Conservation (phyloP, 2,797 vertebrate genomes). For the Sebastes iracundus region DNA sequence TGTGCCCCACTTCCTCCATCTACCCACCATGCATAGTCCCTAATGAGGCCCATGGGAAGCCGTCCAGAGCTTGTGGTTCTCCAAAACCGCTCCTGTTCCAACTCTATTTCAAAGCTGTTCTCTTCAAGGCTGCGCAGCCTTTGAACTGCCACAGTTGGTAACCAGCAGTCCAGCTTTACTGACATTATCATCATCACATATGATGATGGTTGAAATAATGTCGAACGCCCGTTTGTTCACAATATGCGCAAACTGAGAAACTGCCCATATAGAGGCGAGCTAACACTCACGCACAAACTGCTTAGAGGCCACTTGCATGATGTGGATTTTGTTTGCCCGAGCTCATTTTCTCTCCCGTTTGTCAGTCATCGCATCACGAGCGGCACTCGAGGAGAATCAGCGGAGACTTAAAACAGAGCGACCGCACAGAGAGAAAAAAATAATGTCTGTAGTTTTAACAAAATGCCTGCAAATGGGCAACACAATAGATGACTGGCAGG, state of each 20-base stretch:
- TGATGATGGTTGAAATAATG: slow-evolving; percentile 12
- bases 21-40: slow-evolving; percentile 56
- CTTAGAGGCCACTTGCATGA: background rate
- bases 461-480: slow-evolving; percentile 25
- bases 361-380: background rate
- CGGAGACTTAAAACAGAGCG: slow-evolving; percentile 15
- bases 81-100: slow-evolving; percentile 59
- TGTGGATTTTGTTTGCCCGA: slow-evolving; percentile 3
- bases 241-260: slow-evolving; percentile 11
- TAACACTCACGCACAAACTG: background rate
- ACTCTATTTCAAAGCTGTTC: slow-evolving; percentile 57
- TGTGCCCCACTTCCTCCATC: slow-evolving; percentile 58
- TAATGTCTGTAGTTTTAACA: slow-evolving; percentile 11
- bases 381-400: slow-evolving; percentile 15
- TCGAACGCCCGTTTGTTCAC: slow-evolving; percentile 12
- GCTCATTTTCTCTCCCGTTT: slow-evolving; percentile 11
- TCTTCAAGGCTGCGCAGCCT: slow-evolving; percentile 43
- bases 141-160: slow-evolving; percentile 44
- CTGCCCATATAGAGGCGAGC: background rate
- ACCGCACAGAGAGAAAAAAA: slow-evolving; percentile 26
- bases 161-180: slow-evolving; percentile 22
- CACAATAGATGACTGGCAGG: background rate
- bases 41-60: slow-evolving; percentile 81
- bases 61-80: slow-evolving; percentile 51
- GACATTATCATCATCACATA: slow-evolving; percentile 15